Conservation (phyloP, 2,113 vertebrate genomes). For the Octodon degus region DNA sequence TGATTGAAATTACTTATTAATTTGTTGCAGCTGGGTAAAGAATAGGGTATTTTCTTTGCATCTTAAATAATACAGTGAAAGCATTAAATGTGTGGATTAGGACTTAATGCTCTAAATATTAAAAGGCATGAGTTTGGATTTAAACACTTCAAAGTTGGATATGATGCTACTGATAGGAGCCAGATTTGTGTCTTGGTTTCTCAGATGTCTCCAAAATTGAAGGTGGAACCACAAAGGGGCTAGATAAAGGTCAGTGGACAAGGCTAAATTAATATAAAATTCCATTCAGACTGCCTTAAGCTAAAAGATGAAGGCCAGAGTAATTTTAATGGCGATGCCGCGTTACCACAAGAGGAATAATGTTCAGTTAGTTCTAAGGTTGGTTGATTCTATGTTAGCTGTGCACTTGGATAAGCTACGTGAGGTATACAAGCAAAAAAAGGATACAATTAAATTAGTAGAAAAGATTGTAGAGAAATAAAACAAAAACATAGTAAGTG, state of each 20-base stretch:
- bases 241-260: not conserved
- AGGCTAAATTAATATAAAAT: not conserved
- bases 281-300: not conserved
- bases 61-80: conserved; percentile 52
- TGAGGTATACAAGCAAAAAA: not conserved
- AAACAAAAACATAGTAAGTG: not conserved
- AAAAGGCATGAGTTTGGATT: conserved; percentile 51
- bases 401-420: not conserved
- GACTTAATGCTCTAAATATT: conserved; percentile 68
- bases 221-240: not conserved
- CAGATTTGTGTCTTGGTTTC: conserved; percentile 36
- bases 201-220: conserved; percentile 29
- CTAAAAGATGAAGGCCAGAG: not conserved
- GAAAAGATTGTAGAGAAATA: not conserved
- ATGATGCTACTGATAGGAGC: conserved; percentile 36
- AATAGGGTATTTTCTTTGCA: conserved; percentile 48
- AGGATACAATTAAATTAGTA: not conserved
- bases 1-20: conserved; percentile 74
- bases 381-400: not conserved
- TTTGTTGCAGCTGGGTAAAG: conserved; percentile 63
- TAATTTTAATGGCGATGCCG: not conserved
- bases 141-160: conserved; percentile 63
- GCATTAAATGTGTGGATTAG: conserved; percentile 49
- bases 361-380: not conserved
- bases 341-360: conserved; percentile 35